A percentile compares a stretch with the other conserved stretches of the same genome.
phyloP scores from a whole-genome alignment of 1,140 invertebrate genomes.

The Wiebesia pumilae region DNA sequence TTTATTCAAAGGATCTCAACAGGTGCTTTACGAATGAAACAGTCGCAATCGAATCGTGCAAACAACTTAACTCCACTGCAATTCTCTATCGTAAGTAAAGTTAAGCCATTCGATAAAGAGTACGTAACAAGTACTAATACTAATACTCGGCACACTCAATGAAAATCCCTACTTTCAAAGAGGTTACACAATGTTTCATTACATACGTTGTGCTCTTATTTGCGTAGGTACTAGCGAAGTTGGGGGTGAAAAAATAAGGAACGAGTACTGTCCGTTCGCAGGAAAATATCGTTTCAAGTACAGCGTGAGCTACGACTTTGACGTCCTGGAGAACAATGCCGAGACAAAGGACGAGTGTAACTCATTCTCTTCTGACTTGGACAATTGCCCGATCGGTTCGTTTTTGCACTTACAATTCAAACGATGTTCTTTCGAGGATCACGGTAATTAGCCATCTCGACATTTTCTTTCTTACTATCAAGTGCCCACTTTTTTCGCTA shows the following conservation, averaged over 20 bases:
- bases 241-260: constrained; percentile 72
- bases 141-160: background rate
- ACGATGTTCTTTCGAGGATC: constrained; percentile 76
- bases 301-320: constrained; percentile 63
- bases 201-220: background rate
- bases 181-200: background rate
- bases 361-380: constrained; percentile 77
- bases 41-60: constrained; percentile 78
- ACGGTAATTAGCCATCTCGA: constrained; percentile 67
- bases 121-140: no score
- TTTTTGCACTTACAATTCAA: constrained; percentile 77
- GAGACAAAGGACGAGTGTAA: constrained; percentile 76
- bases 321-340: constrained; percentile 66
- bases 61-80: constrained; percentile 70
- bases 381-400: constrained; percentile 81
- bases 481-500: background rate
- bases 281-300: constrained; percentile 81
- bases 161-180: background rate
- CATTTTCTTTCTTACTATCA: background rate
- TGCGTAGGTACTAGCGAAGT: constrained; percentile 76
- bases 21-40: constrained; percentile 80
- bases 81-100: constrained; percentile 71
- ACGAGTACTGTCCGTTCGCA: constrained; percentile 81
- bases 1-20: constrained; percentile 78
- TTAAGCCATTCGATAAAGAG: background rate